These are phyloP conservation scores for Flexamia atlantica DNA, from an alignment of 2,888 invertebrate genomes.

Conservation along the genomic window DNA sequence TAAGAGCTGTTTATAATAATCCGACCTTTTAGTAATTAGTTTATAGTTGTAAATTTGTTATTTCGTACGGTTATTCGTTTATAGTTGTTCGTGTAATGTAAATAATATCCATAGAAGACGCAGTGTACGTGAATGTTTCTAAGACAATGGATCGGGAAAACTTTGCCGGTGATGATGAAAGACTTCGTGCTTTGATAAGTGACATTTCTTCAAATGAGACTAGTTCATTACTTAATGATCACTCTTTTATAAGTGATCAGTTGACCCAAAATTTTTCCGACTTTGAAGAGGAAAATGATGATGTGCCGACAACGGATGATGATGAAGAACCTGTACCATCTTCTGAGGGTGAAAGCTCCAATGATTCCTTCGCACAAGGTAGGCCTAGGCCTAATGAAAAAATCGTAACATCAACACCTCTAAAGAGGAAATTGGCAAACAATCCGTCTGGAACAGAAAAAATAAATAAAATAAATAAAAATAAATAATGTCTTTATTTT, in stretches of 20 bases:
- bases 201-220: not conserved
- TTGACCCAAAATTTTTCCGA: not conserved
- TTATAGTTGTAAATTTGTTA: no score
- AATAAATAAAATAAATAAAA: no score
- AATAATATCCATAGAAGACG: no score
- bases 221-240: not conserved
- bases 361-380: not conserved
- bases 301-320: not conserved
- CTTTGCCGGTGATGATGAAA: not conserved
- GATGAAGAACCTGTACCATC: not conserved
- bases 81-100: no score
- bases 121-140: not conserved
- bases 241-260: not conserved
- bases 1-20: no score
- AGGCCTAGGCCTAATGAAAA: not conserved
- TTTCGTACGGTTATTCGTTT: no score
- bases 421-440: not conserved
- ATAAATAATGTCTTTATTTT: no score
- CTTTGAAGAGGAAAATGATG: not conserved
- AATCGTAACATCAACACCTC: not conserved
- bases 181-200: not conserved
- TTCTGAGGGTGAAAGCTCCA: not conserved
- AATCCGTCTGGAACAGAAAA: not conserved
- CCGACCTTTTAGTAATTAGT: no score
- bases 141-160: slow-evolving; percentile 2